Percentiles rank a stretch among this genome's conserved stretches.
Conservation (phyloP, 2,797 vertebrate species). For the Podargus strigoides region DNA sequence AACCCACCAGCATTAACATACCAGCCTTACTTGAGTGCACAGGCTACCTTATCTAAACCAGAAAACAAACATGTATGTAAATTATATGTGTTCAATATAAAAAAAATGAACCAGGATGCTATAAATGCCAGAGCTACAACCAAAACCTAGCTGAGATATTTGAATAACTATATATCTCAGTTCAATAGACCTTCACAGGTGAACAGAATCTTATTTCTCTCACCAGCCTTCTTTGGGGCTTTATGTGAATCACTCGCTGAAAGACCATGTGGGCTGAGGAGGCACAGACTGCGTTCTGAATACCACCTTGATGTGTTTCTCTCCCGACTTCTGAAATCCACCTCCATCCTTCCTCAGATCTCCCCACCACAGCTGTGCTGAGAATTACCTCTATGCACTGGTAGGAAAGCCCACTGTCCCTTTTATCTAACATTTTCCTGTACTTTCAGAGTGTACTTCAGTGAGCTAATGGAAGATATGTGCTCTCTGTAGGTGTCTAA, state of each 20-base stretch:
- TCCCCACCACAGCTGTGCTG: background rate
- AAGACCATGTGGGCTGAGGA: background rate
- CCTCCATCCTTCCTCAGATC: background rate
- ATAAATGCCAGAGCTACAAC: background rate
- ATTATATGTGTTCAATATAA: background rate
- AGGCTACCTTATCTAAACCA: background rate
- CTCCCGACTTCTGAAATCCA: background rate
- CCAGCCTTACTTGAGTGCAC: background rate
- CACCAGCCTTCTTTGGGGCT: background rate
- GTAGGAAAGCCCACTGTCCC: background rate
- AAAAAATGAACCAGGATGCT: background rate
- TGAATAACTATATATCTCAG: background rate
- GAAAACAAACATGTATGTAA: background rate
- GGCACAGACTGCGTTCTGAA: background rate
- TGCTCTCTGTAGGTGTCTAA: slow-evolving; percentile 8
- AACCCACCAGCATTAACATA: background rate
- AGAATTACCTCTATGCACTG: background rate
- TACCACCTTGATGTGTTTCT: background rate
- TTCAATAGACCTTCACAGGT: background rate
- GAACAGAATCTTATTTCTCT: background rate
- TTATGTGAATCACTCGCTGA: fast-evolving
- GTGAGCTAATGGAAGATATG: background rate
- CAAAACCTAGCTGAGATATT: background rate
- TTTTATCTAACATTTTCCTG: background rate
- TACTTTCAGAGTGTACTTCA: background rate